Base-by-base conservation (phyloP, 1,140 invertebrate genomes). In the Gryon sp. region DNA sequence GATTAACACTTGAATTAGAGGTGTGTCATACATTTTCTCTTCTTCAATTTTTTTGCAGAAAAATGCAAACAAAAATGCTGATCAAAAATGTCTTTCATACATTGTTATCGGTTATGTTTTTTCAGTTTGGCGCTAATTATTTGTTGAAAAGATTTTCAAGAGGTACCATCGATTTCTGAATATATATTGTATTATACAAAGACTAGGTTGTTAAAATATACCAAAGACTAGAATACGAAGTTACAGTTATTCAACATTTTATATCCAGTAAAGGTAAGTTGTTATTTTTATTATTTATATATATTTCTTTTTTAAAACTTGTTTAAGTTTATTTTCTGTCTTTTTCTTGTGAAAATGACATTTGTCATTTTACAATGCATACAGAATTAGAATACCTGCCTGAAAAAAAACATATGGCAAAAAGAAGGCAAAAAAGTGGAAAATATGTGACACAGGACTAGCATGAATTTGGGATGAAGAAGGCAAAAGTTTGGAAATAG, bases 171-270 rank as follows among this genome's bases (percentile, higher is more conserved):
- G 38, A 65, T 53, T 60, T 62, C n/a, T 34, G n/a, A n/a, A n/a
- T 60, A 59, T 15, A 22, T 12, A 20, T 70, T 36, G 34, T 19
- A 59, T 38, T 80, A 75, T 78, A 82, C 83, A 84, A 78, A 72
- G 75, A 84, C 82, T 84, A 84, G 66, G 82, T 48, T 59, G 48
- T 75, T 83, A 83, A 74, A 83, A 74, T 79, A 84, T 86, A 85
- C 84, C 82, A 84, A 86, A 84, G 62, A 70, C 83, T 82, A 81
- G 72, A 59, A 81, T 73, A 79, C 52, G 72, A 82, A 80, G 74
- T 68, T 57, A 68, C 50, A 48, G 32, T 70, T 22, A 48, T 55
- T 6, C 40, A 59, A 50, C 43, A 38, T 28, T 53, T 46, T 19
- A 36, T 38, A 4, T 62, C 48, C 7, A 59, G 19, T 20, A 40